Base-by-base conservation (phyloP, 2,888 invertebrate species). In the Leptogaster cylindrica region DNA sequence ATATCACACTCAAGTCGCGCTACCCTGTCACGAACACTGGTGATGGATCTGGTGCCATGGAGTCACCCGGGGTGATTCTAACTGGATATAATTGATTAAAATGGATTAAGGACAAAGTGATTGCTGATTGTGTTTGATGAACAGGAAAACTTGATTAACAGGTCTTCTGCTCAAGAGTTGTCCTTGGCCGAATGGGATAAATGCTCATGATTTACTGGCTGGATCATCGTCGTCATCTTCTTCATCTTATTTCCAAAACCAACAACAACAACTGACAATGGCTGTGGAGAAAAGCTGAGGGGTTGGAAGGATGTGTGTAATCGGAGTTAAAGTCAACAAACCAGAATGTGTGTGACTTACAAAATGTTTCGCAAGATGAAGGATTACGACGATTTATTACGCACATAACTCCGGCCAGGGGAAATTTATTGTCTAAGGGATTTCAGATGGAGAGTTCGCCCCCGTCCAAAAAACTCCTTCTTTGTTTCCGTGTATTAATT, bases 61-160 rank as follows among this genome's bases (percentile, higher is more conserved):
- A 41, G 14, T 41, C 41, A 55, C 55, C 18, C 20, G 33, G 33
- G 31, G 25, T 58, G 58, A 39, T 39, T 12, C 58, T 58, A 58
- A 58, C 36, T 58, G 58, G 36, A 58, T 36, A 36, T 58, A 58
- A 58, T 58, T 58, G 58, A 39, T 58, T 33, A 58, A 58, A 58
- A 58, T 39, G 58, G 36, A 58, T 58, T 58, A 58, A 58, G 18
- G 39, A 58, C 58, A 58, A 58, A 58, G 58, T 58, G 58, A 58
- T 58, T 58, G 36, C 58, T 58, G 58, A 58, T 58, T 58, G 58
- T 58, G 58, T 58, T 58, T 58, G 58, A 58, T 58, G 58, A 58
- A 39, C 36, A 58, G 58, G 58, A 58, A 58, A 58, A 58, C 36
- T 58, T 58, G 58, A 58, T 58, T 58, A 58, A 39, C 41, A 14